These are phyloP conservation scores for Eueides isabella DNA, from an alignment of 1,140 invertebrate species.

Conservation along the genomic window DNA sequence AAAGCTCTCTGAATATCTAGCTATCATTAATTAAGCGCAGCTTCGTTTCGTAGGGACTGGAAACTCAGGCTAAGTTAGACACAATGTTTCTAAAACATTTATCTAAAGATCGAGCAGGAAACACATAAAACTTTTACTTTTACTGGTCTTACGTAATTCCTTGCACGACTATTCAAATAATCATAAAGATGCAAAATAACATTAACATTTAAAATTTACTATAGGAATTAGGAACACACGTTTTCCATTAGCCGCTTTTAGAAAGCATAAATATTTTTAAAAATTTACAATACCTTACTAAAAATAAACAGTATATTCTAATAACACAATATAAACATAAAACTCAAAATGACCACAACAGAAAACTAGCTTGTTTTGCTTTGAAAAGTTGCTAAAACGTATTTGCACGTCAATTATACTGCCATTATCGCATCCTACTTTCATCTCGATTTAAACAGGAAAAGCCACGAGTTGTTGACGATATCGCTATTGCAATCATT, in stretches of 20 bases:
- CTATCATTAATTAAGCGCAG: background rate
- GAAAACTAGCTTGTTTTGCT: constrained; percentile 24
- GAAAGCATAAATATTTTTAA: background rate
- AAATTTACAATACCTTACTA: background rate
- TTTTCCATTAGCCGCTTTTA: background rate
- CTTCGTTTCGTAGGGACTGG: background rate
- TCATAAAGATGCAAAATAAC: background rate
- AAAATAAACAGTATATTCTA: background rate
- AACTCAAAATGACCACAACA: constrained; percentile 31
- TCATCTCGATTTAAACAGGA: constrained; percentile 38
- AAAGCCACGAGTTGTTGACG: constrained; percentile 33
- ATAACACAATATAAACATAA: background rate
- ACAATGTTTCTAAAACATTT: background rate
- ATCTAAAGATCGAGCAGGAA: background rate
- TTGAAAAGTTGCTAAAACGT: constrained; percentile 58
- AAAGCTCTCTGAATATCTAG: background rate
- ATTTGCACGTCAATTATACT: constrained; percentile 59
- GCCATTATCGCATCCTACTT: constrained; percentile 61
- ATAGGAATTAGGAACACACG: background rate
- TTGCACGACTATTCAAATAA: background rate
- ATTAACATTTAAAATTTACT: background rate
- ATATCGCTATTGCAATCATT: constrained; percentile 36
- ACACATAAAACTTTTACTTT: constrained; percentile 1
- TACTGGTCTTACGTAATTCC: background rate
- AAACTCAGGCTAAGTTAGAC: background rate